phyloP scores from a whole-genome alignment of 37 sponge, comb jelly and placozoan species.

The Bolinopsis microptera region DNA sequence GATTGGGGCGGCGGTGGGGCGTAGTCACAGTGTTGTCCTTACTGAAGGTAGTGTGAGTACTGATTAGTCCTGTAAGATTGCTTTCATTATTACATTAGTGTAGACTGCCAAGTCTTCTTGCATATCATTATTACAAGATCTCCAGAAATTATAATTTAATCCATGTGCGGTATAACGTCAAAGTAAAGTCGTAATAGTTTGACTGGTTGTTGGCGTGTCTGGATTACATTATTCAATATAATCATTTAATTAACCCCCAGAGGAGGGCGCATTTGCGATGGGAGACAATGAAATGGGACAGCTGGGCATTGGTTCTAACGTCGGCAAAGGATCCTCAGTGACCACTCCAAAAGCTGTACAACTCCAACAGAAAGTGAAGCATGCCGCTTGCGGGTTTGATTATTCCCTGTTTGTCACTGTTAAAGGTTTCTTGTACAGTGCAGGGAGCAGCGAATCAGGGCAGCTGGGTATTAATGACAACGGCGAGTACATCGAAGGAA shows the following conservation, averaged over 20 bases:
- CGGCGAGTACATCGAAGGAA: slow-evolving; percentile 46
- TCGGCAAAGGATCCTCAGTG: not conserved
- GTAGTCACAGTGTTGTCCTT: slow-evolving; percentile 1
- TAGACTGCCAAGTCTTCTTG: no score
- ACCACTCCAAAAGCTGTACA: not conserved
- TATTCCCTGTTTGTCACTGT: slow-evolving; percentile 19
- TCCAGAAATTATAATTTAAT: no score
- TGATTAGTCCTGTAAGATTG: no score
- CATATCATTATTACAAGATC: no score
- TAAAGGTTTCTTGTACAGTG: slow-evolving; percentile 18
- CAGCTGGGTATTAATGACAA: slow-evolving; percentile 54
- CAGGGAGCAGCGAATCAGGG: slow-evolving; percentile 50
- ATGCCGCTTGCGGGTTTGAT: slow-evolving; percentile 14
- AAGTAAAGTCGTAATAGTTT: no score
- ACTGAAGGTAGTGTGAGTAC: not conserved
- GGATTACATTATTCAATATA: no score
- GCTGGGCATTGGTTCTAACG: slow-evolving; percentile 37
- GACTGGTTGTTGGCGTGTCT: no score
- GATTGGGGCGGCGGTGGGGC: slow-evolving; percentile 7
- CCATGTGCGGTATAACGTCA: no score
- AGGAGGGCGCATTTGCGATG: slow-evolving; percentile 18
- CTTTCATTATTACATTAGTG: no score
- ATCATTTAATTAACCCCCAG: not conserved
- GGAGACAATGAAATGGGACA: slow-evolving; percentile 57
- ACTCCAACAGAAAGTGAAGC: not conserved